Conservation (phyloP, 2,113 vertebrate species). For the Galbula dea region DNA sequence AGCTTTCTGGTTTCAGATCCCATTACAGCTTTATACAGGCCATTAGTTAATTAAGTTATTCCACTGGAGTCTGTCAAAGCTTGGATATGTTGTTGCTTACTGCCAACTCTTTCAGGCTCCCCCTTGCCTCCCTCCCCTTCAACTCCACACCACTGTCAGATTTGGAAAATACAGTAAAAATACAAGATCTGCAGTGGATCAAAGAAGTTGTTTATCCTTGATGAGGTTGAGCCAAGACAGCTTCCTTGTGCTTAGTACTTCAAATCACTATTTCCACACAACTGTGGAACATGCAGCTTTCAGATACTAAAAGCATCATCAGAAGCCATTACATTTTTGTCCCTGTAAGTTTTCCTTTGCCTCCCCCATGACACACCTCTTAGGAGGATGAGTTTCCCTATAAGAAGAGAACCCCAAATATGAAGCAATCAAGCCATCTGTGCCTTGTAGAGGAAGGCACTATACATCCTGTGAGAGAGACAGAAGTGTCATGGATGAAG, state of each 20-base stretch:
- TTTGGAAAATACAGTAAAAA: conserved; percentile 18
- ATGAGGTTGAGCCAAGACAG: not conserved
- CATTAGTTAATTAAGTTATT: conserved; percentile 75
- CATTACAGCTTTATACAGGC: conserved; percentile 42
- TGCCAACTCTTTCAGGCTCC: conserved; percentile 16
- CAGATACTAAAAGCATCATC: not conserved
- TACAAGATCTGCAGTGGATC: not conserved
- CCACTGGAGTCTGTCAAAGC: conserved; percentile 33
- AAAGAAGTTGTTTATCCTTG: not conserved
- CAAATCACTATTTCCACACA: not conserved
- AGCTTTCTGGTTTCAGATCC: conserved; percentile 53
- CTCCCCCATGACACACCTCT: not conserved
- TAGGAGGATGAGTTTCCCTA: not conserved
- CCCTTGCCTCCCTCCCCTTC: not conserved
- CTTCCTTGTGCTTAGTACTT: not conserved
- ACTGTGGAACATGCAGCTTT: not conserved
- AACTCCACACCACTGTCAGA: not conserved
- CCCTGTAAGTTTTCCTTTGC: not conserved
- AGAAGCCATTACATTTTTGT: not conserved
- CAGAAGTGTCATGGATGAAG: too few species aligned
- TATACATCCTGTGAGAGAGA: too few species aligned
- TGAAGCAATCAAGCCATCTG: not conserved
- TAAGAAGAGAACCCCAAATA: not conserved
- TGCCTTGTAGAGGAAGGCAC: not conserved
- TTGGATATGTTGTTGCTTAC: conserved; percentile 32